Base-by-base conservation (phyloP, 2,888 invertebrate species). In the Hypena proboscidalis region DNA sequence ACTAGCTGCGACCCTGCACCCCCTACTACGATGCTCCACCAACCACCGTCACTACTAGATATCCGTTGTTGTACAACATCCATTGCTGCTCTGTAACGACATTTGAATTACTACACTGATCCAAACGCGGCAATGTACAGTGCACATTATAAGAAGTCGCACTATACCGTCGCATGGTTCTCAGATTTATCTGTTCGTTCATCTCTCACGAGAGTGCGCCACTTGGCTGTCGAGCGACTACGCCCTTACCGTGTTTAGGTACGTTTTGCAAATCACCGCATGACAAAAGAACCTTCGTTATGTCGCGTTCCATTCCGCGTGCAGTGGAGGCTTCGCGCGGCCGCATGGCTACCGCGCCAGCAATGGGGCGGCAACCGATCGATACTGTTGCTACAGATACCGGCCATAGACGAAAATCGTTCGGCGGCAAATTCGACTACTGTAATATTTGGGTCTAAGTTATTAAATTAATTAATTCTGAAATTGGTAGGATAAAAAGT, bases 121-220 rank as follows among this genome's bases (percentile, higher is more conserved):
- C 0, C 1, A 1, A 47, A 69, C 29, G 34, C 51, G 41, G 73
- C 81, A 74, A 80, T 85, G 81, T 73, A 85, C 35, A 3, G 4
- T 8, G 7, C n/a, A 5, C 13, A 7, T 4, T 15, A 17, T 30
- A 27, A 33, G 55, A 26, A 4, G 8, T 51, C 67, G 48, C 45
- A 31, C 36, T 23, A 52, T 51, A 41, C n/a, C n/a, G n/a, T n/a
- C n/a, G 60, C 52, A 59, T 60, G 58, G 54, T 67, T 70, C 68
- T 68, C 69, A 81, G 69, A 85, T 83, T 86, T 87, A 87, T 88
- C 85, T 83, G 82, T 87, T 83, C 86, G 79, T 78, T 78, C 77
- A 85, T 88, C 83, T 87, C 83, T 87, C 89, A 83, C 88, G 76
- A 90, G 90, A 90, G 90, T 77, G 90, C 90, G 90, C 90, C 80